Evolutionary conservation across 2,888 invertebrate species (phyloP).

Genomic region (Apotomis betuletana): DNA sequence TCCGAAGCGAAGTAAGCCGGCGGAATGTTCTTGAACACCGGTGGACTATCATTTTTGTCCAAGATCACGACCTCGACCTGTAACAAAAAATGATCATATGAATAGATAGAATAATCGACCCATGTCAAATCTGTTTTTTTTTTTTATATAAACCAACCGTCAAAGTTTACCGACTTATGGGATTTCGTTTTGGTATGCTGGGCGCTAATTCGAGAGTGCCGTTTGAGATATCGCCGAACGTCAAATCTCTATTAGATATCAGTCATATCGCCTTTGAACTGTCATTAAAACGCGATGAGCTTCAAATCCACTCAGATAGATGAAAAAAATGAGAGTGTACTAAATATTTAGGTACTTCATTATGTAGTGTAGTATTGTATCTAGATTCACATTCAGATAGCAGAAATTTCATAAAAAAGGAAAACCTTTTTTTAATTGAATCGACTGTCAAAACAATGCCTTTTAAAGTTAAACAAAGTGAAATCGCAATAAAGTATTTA

Average conservation of each 20-base stretch:
- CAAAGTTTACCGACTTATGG: not conserved
- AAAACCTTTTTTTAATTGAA: not conserved
- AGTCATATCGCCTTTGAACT: too few relatives aligned
- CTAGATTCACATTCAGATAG: too few relatives aligned
- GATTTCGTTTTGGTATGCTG: not conserved
- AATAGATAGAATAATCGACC: constrained; percentile 11
- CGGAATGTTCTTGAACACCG: constrained; percentile 90
- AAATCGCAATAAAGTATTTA: constrained; percentile 67
- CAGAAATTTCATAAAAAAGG: not conserved
- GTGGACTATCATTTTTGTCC: constrained; percentile 98
- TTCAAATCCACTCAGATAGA: too few relatives aligned
- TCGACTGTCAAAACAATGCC: constrained; percentile 45
- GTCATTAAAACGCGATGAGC: too few relatives aligned
- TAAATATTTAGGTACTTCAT: too few relatives aligned
- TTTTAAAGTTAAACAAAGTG: constrained; percentile 57
- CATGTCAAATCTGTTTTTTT: constrained; percentile 15
- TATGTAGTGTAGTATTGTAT: too few relatives aligned
- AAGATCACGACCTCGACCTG: constrained; percentile 93
- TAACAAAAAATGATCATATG: constrained; percentile 59
- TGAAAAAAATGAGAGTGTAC: too few relatives aligned
- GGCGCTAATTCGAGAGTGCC: too few relatives aligned
- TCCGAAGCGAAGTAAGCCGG: constrained; percentile 91
- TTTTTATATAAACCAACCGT: not conserved
- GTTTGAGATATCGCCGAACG: too few relatives aligned
- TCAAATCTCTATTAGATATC: too few relatives aligned